phyloP scores from a whole-genome alignment of 1,140 invertebrate species.

The Drosophila albomicans region DNA sequence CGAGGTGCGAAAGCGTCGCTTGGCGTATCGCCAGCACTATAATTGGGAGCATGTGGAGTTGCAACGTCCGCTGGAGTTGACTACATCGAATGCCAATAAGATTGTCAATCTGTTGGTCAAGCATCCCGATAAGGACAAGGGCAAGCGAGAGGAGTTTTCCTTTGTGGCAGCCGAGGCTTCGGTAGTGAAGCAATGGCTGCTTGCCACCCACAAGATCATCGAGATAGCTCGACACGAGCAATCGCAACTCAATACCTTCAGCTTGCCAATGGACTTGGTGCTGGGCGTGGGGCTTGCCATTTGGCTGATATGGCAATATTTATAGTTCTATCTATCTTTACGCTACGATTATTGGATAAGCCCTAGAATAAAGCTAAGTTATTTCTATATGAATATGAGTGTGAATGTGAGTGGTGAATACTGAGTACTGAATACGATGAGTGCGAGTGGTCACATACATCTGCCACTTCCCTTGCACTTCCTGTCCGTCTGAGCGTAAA shows the following conservation, averaged over 20 bases:
- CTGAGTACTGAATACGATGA: too few species aligned
- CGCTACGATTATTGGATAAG: conserved; percentile 19
- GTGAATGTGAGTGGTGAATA: background rate
- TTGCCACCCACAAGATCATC: conserved; percentile 72
- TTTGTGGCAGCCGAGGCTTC: conserved; percentile 69
- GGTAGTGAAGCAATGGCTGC: conserved; percentile 77
- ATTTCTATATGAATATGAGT: conserved; percentile 38
- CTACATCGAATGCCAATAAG: conserved; percentile 65
- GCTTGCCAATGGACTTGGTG: conserved; percentile 79
- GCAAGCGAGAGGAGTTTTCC: conserved; percentile 68
- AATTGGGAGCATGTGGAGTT: conserved; percentile 75
- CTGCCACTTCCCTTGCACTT: conserved; percentile 23
- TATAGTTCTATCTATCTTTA: conserved; percentile 48
- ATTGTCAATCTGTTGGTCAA: conserved; percentile 73
- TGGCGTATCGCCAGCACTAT: conserved; percentile 78
- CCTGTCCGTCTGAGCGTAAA: conserved; percentile 68
- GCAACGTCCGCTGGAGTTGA: conserved; percentile 63
- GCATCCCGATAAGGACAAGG: conserved; percentile 60
- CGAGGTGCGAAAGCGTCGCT: conserved; percentile 71
- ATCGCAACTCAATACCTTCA: conserved; percentile 63
- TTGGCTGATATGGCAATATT: conserved; percentile 81
- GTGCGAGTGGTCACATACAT: conserved; percentile 24
- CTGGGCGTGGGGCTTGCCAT: conserved; percentile 64
- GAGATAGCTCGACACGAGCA: conserved; percentile 69
- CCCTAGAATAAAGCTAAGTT: conserved; percentile 72